These are phyloP conservation scores for Tanytarsus gracilentus DNA, from an alignment of 2,888 invertebrate species.

Conservation along the genomic window DNA sequence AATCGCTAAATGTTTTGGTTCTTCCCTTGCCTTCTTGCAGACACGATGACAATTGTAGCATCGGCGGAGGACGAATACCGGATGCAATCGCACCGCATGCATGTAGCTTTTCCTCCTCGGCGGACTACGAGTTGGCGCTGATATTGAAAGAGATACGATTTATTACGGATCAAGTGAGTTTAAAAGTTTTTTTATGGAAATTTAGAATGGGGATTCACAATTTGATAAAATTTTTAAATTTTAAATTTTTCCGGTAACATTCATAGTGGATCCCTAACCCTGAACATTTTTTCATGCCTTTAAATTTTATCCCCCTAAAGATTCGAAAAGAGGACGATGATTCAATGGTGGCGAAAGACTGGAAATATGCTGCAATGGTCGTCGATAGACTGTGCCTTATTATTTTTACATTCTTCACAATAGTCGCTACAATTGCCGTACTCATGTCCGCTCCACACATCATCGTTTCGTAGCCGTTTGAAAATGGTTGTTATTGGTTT, in stretches of 20 bases:
- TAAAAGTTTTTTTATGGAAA: conserved; percentile 34
- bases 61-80: conserved; percentile 62
- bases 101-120: conserved; percentile 63
- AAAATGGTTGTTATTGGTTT: conserved; percentile 47
- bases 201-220: too few species aligned
- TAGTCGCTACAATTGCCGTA: conserved; percentile 94
- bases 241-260: too few species aligned
- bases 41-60: conserved; percentile 43
- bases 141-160: conserved; percentile 90
- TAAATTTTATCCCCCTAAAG: conserved; percentile 47
- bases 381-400: conserved; percentile 99
- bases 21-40: conserved; percentile 33
- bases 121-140: conserved; percentile 87
- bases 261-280: too few species aligned
- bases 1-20: conserved; percentile 26
- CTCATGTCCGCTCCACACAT: conserved; percentile 50
- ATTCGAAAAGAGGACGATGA: conserved; percentile 92
- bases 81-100: conserved; percentile 68
- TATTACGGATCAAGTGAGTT: conserved; percentile 76
- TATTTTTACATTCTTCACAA: conserved; percentile 97
- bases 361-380: conserved; percentile 99
- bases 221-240: too few species aligned
- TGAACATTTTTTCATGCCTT: too few species aligned
- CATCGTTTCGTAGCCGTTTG: conserved; percentile 47
- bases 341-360: conserved; percentile 91